Evolutionary conservation across 2,888 invertebrate genomes (phyloP), one percentile per base, ranked within the genome.

Genomic region (Aplocera efformata): DNA sequence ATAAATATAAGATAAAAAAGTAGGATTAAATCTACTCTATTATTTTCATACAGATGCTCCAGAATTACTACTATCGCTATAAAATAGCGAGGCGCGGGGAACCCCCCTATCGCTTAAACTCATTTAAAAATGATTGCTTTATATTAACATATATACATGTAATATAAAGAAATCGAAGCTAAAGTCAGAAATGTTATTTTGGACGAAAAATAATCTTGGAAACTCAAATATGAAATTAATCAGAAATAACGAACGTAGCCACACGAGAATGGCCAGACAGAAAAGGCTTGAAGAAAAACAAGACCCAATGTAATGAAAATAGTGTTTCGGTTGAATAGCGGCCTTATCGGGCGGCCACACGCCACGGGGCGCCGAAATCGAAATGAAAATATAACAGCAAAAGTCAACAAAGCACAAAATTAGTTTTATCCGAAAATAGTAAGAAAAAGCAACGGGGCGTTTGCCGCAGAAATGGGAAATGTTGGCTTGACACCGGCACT

Each of bases 341-440:
- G 34, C 38, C 59, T 68, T 72, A 71, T 72, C 72, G 58, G 31
- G 42, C 25, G 50, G 37, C 48, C 64, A 54, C 68, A 67, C 64
- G 58, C 62, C 41, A 39, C 47, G 39, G 53, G 54, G 56, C 48
- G 50, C 48, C 42, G 35, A 62, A 73, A 72, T 72, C 70, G 66
- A 68, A 78, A 73, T 72, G 67, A 76, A 79, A 79, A 77, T 78
- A 77, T 78, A 78, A 78, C 73, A 75, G 69, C 70, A 53, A 67
- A 69, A 80, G 69, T 77, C 82, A 83, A 81, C 82, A 83, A 81
- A 77, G 78, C 82, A 80, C 77, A 80, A 83, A 83, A 83, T 83
- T 83, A 81, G 82, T 80, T 83, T 81, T 74, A 78, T 74, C 71
- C 75, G 70, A 78, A 76, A 71, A 74, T 73, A 72, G 72, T 67